These are phyloP conservation scores for Leiothrix lutea DNA, from an alignment of 2,113 vertebrate genomes.

Conservation along the genomic window DNA sequence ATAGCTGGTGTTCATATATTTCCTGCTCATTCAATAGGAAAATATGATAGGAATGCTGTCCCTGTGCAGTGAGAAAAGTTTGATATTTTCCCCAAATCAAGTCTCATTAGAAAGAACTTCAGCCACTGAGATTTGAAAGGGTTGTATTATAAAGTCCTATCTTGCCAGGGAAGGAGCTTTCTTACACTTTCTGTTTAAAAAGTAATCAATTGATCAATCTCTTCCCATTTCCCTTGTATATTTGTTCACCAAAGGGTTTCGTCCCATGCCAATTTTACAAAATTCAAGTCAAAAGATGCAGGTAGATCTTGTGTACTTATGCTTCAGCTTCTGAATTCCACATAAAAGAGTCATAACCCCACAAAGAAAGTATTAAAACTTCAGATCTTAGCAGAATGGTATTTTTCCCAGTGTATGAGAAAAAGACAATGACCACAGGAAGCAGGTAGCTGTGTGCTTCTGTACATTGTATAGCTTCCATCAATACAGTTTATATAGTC, in stretches of 20 bases:
- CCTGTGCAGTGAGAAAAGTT: constrained; percentile 10
- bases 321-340: neutral
- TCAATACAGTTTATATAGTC: neutral
- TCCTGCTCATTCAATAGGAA: constrained; percentile 31
- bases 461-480: neutral
- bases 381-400: neutral
- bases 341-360: neutral
- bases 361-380: neutral
- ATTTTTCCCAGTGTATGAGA: neutral
- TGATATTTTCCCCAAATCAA: constrained; percentile 8
- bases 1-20: constrained; percentile 34
- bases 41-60: constrained; percentile 50
- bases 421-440: neutral
- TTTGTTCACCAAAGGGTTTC: neutral
- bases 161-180: neutral
- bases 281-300: neutral
- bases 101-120: constrained; percentile 1
- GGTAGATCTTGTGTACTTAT: neutral
- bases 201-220: neutral
- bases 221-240: neutral
- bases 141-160: neutral
- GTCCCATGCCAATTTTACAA: neutral
- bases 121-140: neutral
- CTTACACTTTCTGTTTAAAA: constrained; percentile 8
- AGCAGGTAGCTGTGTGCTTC: neutral